Evolutionary conservation across 1,140 invertebrate genomes (phyloP).

Genomic region (Nylanderia fulva): DNA sequence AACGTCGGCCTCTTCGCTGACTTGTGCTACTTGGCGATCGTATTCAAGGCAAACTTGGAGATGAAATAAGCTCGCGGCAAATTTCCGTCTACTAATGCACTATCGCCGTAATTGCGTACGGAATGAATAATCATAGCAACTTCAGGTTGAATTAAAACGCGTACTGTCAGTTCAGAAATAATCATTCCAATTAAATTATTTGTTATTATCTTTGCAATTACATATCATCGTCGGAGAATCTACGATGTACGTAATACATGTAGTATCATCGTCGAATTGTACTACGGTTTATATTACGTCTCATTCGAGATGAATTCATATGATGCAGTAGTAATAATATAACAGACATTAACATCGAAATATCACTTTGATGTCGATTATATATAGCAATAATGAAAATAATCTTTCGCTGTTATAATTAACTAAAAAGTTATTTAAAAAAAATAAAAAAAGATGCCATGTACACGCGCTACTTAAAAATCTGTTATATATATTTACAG

Average conservation of each 20-base stretch:
- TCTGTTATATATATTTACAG: too few species aligned
- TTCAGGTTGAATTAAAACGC: conserved; percentile 15
- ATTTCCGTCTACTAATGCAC: conserved; percentile 1
- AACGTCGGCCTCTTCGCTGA: conserved; percentile 5
- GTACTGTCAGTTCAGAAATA: neutral
- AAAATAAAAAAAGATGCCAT: too few species aligned
- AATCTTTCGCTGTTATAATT: neutral
- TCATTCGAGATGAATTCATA: neutral
- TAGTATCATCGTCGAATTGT: neutral
- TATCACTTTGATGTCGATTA: too few species aligned
- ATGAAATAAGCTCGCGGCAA: conserved; percentile 3
- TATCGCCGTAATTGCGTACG: conserved; percentile 19
- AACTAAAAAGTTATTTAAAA: too few species aligned
- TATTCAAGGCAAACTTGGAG: neutral
- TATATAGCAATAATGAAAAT: neutral
- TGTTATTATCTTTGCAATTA: conserved; percentile 9
- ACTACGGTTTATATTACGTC: neutral
- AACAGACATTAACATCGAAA: neutral
- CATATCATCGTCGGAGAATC: neutral
- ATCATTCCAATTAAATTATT: conserved; percentile 30
- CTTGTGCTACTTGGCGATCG: conserved; percentile 19
- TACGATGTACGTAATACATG: too few species aligned
- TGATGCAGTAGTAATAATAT: neutral
- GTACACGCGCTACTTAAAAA: too few species aligned
- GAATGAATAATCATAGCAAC: conserved; percentile 17